Evolutionary conservation across 2,888 invertebrate genomes (phyloP).

Genomic region (Tyria jacobaeae): DNA sequence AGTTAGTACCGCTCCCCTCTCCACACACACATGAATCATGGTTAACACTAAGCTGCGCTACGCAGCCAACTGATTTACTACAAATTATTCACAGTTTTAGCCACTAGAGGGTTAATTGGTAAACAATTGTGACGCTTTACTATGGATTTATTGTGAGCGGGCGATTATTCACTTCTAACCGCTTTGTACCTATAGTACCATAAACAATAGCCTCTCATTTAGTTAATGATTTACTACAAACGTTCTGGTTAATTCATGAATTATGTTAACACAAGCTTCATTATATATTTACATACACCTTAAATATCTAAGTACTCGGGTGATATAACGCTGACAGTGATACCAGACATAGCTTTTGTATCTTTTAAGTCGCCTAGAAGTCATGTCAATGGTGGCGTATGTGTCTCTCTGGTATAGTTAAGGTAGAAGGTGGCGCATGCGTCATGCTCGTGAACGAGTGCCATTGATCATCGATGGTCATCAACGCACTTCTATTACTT

Average conservation of each 20-base stretch:
- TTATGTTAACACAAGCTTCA: background rate
- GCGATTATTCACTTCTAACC: slow-evolving; percentile 31
- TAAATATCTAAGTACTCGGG: background rate
- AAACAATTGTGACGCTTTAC: slow-evolving; percentile 44
- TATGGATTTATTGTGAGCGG: slow-evolving; percentile 45
- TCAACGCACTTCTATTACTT: no score
- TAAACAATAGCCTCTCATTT: slow-evolving; percentile 18
- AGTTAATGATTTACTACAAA: slow-evolving; percentile 8
- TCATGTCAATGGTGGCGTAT: no score
- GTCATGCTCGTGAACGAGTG: no score
- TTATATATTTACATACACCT: background rate
- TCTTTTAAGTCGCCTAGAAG: no score
- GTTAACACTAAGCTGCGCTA: slow-evolving; percentile 35
- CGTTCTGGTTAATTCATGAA: slow-evolving; percentile 8
- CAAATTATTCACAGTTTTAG: slow-evolving; percentile 53
- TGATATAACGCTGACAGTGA: no score
- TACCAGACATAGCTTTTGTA: no score
- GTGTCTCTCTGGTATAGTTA: no score
- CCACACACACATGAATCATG: slow-evolving; percentile 29
- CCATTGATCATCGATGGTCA: no score
- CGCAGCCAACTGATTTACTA: slow-evolving; percentile 40
- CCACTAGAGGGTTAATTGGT: slow-evolving; percentile 44
- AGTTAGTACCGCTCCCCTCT: background rate
- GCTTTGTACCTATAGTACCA: slow-evolving; percentile 4
- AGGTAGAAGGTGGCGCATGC: no score